Percentiles rank a stretch among this genome's conserved stretches.
Conservation (phyloP, 1,140 invertebrate species). For the Zeugodacus cucurbitae region DNA sequence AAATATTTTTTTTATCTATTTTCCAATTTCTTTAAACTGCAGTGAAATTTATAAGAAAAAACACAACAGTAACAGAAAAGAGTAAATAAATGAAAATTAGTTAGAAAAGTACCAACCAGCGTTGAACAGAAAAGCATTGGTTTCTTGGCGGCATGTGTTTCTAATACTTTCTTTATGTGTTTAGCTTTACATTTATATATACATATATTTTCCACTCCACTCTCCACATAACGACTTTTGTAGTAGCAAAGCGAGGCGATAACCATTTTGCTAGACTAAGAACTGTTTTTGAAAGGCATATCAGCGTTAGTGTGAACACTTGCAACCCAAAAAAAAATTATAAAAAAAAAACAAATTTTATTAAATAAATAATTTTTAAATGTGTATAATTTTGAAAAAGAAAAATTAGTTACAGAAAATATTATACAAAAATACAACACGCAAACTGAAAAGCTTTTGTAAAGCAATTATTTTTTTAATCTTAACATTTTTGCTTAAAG, state of each 20-base stretch:
- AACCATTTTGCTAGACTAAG: not conserved
- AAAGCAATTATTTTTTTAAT: not conserved
- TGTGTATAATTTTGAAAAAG: not conserved
- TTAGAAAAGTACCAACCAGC: not conserved
- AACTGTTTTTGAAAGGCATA: not conserved
- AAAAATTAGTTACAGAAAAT: not conserved
- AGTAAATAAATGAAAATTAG: not conserved
- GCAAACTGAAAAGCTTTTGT: not conserved
- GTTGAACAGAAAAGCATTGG: slow-evolving; percentile 68
- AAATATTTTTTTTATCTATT: slow-evolving; percentile 10
- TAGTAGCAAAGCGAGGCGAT: not conserved
- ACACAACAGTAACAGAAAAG: not conserved
- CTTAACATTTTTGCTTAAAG: too few species aligned
- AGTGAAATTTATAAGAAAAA: not conserved
- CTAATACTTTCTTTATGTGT: slow-evolving; percentile 18
- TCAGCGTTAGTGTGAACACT: not conserved
- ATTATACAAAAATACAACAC: not conserved
- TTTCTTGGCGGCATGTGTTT: slow-evolving; percentile 68
- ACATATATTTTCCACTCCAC: not conserved
- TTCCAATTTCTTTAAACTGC: not conserved
- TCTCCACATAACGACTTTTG: not conserved
- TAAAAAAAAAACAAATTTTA: not conserved
- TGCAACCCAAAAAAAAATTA: not conserved
- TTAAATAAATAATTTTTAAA: not conserved
- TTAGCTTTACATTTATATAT: not conserved